Evolutionary conservation across 2,797 vertebrate species (phyloP).

Genomic region (Pachyuromys duprasi): DNA sequence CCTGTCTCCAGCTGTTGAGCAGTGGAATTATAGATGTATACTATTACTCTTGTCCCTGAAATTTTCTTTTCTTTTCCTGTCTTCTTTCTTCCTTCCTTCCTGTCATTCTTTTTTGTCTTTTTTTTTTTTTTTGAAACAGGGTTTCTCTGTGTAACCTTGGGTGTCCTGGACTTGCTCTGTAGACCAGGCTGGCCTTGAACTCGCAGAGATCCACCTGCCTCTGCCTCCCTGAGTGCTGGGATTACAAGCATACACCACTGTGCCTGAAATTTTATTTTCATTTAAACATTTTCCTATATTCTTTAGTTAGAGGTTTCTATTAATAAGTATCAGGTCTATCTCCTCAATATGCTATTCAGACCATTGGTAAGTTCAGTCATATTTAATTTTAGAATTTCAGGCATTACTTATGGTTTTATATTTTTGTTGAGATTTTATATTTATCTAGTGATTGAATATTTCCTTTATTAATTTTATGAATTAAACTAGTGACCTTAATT

Average conservation of each 20-base stretch:
- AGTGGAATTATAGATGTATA: too few relatives aligned
- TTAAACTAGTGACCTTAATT: conserved; percentile 26
- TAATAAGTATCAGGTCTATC: not conserved
- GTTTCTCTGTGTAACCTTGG: too few relatives aligned
- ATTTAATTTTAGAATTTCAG: not conserved
- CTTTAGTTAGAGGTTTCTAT: not conserved
- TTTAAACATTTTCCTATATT: not conserved
- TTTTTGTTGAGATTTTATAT: not conserved
- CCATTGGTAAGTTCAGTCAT: not conserved
- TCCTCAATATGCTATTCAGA: not conserved
- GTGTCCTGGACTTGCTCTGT: too few relatives aligned
- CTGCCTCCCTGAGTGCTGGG: not conserved
- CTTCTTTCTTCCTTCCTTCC: too few relatives aligned
- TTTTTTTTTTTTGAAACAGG: too few relatives aligned
- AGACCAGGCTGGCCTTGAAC: not conserved
- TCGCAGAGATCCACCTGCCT: not conserved
- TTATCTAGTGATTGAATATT: not conserved
- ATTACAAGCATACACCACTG: not conserved
- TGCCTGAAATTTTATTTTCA: not conserved
- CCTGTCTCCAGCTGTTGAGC: too few relatives aligned
- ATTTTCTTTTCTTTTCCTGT: too few relatives aligned
- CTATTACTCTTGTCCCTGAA: too few relatives aligned
- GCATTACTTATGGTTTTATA: not conserved
- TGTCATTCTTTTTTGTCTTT: too few relatives aligned
- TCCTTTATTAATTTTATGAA: not conserved